A percentile compares a stretch with the other conserved stretches of the same genome.
phyloP scores from a whole-genome alignment of 2,888 invertebrate species.

The Petrolisthes manimaculis region DNA sequence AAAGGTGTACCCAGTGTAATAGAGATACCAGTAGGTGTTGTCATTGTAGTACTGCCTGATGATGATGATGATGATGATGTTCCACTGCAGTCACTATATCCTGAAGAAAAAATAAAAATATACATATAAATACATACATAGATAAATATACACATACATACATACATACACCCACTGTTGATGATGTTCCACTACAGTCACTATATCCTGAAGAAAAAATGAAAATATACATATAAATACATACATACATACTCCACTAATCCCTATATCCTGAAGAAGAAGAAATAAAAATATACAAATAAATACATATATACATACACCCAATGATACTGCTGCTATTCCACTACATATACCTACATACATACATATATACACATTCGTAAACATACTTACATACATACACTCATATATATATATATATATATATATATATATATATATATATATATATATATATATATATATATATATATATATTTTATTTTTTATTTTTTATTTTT shows the following conservation, averaged over 20 bases:
- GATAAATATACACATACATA: neutral
- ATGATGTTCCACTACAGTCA: conserved; percentile 26
- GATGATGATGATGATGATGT: neutral
- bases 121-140: neutral
- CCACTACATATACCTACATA: neutral
- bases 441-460: neutral
- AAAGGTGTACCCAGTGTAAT: too few relatives aligned
- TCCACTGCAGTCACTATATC: conserved; percentile 14
- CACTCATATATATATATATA: neutral
- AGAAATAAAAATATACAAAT: neutral
- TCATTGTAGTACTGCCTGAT: too few relatives aligned
- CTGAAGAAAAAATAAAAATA: neutral
- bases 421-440: neutral
- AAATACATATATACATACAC: neutral
- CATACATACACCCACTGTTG: neutral
- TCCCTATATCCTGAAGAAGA: neutral
- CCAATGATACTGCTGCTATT: neutral
- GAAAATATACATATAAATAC: neutral
- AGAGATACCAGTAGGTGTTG: too few relatives aligned
- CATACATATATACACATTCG: neutral
- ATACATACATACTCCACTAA: neutral
- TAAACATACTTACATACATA: neutral
- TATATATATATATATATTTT: neutral
- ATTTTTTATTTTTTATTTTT: neutral
- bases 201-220: conserved; percentile 30